phyloP scores from a whole-genome alignment of 92 coral and sea anemone species.

The Montipora capitata region DNA sequence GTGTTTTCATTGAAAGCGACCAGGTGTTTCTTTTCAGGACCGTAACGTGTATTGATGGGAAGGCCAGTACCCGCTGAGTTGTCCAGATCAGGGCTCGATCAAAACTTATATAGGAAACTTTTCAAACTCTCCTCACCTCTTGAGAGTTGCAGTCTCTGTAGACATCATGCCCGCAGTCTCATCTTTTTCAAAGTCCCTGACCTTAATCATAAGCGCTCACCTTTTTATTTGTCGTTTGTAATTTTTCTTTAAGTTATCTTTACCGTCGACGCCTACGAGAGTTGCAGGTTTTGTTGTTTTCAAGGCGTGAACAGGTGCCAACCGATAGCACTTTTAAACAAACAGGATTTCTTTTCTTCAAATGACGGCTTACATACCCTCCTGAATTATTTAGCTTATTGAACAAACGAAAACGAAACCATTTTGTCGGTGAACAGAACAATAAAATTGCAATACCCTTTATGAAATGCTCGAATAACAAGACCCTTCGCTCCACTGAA shows the following conservation, averaged over 20 bases:
- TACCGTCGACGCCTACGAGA: background rate
- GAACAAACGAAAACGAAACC: background rate
- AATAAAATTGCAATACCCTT: conserved; percentile 9
- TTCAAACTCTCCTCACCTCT: background rate
- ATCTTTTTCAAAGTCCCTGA: too few species aligned
- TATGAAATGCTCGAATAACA: background rate
- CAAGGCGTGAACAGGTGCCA: conserved; percentile 16
- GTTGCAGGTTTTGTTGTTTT: background rate
- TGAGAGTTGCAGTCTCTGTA: background rate
- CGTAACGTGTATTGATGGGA: background rate
- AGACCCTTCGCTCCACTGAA: conserved; percentile 16
- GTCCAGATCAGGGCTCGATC: background rate
- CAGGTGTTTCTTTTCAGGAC: conserved; percentile 15
- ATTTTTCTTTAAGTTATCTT: background rate
- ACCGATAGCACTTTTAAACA: background rate
- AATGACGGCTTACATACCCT: background rate
- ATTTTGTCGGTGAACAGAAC: background rate
- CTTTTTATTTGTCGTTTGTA: background rate
- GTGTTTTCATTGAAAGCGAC: background rate
- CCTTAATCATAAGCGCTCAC: too few species aligned
- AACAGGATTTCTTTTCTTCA: conserved; percentile 14
- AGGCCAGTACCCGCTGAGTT: conserved; percentile 10
- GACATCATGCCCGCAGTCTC: background rate
- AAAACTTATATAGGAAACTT: too few species aligned
- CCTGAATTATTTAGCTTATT: conserved; percentile 16